Evolutionary conservation across 1,140 invertebrate genomes (phyloP).

Genomic region (Metaphire vulgaris): DNA sequence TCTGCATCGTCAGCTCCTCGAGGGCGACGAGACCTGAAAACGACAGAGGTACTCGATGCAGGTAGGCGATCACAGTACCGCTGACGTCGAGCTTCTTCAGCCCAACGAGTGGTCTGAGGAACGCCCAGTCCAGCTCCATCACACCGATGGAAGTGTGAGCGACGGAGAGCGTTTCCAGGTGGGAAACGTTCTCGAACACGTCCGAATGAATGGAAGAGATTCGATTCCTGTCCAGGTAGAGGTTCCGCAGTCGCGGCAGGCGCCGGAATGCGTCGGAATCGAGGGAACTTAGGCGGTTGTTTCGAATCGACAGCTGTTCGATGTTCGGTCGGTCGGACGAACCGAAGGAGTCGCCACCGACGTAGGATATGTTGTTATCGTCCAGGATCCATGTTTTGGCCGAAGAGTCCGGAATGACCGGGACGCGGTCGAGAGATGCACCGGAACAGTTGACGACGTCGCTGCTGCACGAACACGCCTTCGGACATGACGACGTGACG

Average conservation of each 20-base stretch:
- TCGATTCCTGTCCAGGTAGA: not conserved
- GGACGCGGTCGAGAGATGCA: not conserved
- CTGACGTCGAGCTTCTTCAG: not conserved
- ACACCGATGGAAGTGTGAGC: not conserved
- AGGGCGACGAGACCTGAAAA: not conserved
- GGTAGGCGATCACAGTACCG: not conserved
- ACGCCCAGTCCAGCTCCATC: not conserved
- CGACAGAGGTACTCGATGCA: not conserved
- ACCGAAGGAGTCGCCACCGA: not conserved
- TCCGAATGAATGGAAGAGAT: not conserved
- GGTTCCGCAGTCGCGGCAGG: not conserved
- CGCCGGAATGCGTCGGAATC: not conserved
- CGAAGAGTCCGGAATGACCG: not conserved
- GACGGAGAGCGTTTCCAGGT: not conserved
- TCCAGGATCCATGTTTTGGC: not conserved
- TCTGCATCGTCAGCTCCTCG: not conserved
- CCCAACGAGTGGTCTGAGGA: not conserved
- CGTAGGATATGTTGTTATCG: not conserved
- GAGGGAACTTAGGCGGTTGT: not conserved
- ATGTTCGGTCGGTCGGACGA: not conserved
- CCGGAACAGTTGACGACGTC: not conserved
- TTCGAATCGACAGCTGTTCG: not conserved
- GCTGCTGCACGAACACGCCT: not conserved
- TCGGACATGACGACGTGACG: not conserved
- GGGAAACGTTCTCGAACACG: not conserved